Base-by-base conservation (phyloP, 2,888 invertebrate species). In the Callinectes sapidus region DNA sequence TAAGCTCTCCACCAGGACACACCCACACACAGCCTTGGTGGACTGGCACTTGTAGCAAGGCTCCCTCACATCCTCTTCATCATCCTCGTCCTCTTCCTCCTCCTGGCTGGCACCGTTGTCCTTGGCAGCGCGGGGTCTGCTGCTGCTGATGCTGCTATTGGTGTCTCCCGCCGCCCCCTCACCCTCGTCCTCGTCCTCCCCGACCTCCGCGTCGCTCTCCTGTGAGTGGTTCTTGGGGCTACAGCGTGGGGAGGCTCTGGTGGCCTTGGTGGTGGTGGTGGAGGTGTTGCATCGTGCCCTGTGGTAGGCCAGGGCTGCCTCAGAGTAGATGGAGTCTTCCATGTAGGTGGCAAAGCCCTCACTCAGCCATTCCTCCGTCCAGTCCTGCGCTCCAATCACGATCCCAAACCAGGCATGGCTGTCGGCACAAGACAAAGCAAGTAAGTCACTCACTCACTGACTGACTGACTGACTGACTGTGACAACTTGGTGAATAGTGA, bases 281-380 rank as follows among this genome's bases (percentile, higher is more conserved):
- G 39, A 2, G 89, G 89, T 35, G 66, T 16, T 39, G 39, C 39
- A n/a, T 66, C 39, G 89, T 35, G 87, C 89, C 54, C 55, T 42
- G 35, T 92, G 87, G 71, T 89, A 89, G n/a, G 81, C 89, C 48
- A 92, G 42, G 81, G 95, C 94, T 5, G 95, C 95, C 35, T 93
- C 92, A 13, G 95, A 94, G 95, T 96, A 96, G 86, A 96, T 94
- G 5, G 95, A 94, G 91, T 96, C 96, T 95, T 96, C 96, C 90
- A 95, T 94, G 92, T 95, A 96, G 10, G 96, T 96, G 87, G 96
- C 96, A 95, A 96, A 96, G 13, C 96, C 96, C 95, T 96, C 96
- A 92, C 96, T 96, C 23, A 96, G 95, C 96, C 96, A 96, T 94
- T 96, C 96, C 95, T 96, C 96, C 28, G 95, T 95, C 96, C 96